Evolutionary conservation across 1,140 invertebrate genomes (phyloP).

Genomic region (Heliothis subflexa): DNA sequence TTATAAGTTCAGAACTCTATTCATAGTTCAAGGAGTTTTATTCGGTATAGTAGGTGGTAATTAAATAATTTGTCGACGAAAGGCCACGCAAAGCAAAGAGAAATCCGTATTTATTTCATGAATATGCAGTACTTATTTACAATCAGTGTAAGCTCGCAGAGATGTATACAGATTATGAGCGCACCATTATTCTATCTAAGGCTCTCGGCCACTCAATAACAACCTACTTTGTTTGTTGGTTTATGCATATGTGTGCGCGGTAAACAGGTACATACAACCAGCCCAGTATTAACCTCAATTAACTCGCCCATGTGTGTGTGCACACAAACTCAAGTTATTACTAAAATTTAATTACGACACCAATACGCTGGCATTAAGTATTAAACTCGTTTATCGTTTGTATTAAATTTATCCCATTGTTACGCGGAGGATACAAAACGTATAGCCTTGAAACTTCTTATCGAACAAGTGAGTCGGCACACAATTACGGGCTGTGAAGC

Average conservation of each 20-base stretch:
- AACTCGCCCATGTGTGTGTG: constrained; percentile 48
- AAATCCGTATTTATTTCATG: constrained; percentile 34
- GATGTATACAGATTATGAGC: constrained; percentile 49
- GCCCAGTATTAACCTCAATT: constrained; percentile 58
- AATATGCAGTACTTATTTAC: constrained; percentile 58
- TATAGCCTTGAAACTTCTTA: constrained; percentile 84
- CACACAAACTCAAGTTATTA: constrained; percentile 42
- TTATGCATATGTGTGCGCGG: constrained; percentile 10
- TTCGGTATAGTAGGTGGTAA: background rate
- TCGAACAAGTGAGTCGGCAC: constrained; percentile 71
- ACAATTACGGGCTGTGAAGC: constrained; percentile 56
- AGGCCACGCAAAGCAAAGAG: constrained; percentile 1
- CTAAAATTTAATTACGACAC: constrained; percentile 52
- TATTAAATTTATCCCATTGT: constrained; percentile 75
- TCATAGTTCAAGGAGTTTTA: background rate
- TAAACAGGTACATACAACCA: constrained; percentile 43
- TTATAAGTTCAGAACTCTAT: background rate
- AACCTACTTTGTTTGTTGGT: constrained; percentile 32
- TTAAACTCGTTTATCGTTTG: constrained; percentile 57
- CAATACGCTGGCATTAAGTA: constrained; percentile 41
- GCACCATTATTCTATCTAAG: constrained; percentile 38
- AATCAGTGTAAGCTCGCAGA: constrained; percentile 46
- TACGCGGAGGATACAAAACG: constrained; percentile 71
- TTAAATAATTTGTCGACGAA: background rate
- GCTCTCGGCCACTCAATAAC: constrained; percentile 22